Evolutionary conservation across 2,888 invertebrate genomes (phyloP).

Genomic region (Pristionchus maxplancki): DNA sequence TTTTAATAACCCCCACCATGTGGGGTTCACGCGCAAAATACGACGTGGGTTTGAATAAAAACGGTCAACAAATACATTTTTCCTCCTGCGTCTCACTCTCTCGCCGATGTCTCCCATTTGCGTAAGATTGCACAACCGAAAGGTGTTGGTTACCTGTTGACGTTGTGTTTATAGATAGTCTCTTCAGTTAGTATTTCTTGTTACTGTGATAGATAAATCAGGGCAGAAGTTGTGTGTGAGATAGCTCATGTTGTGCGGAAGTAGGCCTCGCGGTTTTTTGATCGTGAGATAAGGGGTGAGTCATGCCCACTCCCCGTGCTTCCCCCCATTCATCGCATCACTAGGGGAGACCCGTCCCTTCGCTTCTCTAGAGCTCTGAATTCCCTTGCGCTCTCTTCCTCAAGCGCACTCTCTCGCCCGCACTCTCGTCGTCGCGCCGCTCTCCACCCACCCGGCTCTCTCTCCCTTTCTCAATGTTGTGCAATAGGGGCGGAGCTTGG

Average conservation of each 20-base stretch:
- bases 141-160: no score
- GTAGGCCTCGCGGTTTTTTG: not conserved
- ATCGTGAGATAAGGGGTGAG: slow-evolving; percentile 18
- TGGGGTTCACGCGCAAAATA: no score
- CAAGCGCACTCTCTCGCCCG: not conserved
- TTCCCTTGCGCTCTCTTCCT: not conserved
- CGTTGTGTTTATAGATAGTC: no score
- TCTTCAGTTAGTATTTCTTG: not conserved
- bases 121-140: not conserved
- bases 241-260: not conserved
- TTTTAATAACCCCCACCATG: no score
- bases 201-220: no score
- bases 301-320: not conserved
- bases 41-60: no score
- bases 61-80: no score
- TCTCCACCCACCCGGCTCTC: not conserved
- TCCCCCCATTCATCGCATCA: not conserved
- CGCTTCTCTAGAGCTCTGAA: not conserved
- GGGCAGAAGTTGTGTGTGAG: not conserved
- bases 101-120: no score
- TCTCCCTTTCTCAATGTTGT: slow-evolving; percentile 49
- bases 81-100: no score
- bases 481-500: slow-evolving; percentile 50
- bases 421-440: not conserved
- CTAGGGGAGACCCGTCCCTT: not conserved